A percentile compares a stretch with the other conserved stretches of the same genome.
Evolutionary conservation across 2,797 vertebrate genomes (phyloP).

Genomic region (Gambusia yucatana): DNA sequence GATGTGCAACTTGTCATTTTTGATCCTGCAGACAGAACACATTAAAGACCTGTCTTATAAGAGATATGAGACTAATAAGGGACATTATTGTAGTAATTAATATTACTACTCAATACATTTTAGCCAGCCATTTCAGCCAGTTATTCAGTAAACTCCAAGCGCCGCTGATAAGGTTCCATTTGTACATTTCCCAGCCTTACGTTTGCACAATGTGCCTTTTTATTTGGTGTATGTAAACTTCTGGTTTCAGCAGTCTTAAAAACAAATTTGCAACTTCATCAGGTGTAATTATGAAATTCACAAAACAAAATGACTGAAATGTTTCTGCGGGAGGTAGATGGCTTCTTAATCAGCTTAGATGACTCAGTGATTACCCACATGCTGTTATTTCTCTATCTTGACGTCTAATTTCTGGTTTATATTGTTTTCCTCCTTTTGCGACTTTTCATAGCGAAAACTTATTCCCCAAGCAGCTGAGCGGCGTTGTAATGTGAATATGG

Average conservation of each 20-base stretch:
- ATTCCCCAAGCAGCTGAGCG: neutral
- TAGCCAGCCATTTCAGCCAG: no score
- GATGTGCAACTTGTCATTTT: no score
- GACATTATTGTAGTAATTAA: no score
- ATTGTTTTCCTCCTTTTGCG: conserved; percentile 6
- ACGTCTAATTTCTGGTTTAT: conserved; percentile 10
- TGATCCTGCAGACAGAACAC: no score
- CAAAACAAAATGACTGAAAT: conserved; percentile 31
- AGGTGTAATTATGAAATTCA: conserved; percentile 27
- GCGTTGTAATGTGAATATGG: neutral
- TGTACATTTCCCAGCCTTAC: no score
- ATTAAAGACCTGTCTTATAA: no score
- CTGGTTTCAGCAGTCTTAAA: conserved; percentile 17
- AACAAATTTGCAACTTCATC: conserved; percentile 28
- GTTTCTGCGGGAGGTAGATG: conserved; percentile 42
- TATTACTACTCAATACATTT: no score
- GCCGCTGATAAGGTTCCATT: no score
- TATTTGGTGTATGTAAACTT: neutral
- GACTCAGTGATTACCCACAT: conserved; percentile 47
- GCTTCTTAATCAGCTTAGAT: conserved; percentile 44
- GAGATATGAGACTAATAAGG: no score
- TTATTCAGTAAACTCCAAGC: no score
- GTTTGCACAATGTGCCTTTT: neutral
- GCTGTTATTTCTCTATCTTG: conserved; percentile 35
- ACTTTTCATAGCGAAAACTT: conserved; percentile 14